phyloP scores from a whole-genome alignment of 2,888 invertebrate species.

The Camptogramma bilineatum region DNA sequence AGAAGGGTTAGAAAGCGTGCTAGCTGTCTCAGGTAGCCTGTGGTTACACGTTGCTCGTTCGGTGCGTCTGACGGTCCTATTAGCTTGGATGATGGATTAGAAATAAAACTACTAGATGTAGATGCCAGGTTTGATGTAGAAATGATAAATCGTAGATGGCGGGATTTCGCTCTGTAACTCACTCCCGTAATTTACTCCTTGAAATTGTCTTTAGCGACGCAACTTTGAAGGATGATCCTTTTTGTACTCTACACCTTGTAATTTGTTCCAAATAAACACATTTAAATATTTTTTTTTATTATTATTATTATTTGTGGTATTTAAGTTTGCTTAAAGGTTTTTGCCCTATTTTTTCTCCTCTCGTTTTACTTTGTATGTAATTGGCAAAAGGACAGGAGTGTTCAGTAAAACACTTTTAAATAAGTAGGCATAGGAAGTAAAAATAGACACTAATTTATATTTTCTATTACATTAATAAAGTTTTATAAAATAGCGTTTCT shows the following conservation, averaged over 20 bases:
- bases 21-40: constrained; percentile 14
- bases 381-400: too few relatives aligned
- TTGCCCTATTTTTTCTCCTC: too few relatives aligned
- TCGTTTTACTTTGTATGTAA: too few relatives aligned
- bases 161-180: constrained; percentile 20
- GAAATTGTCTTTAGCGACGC: neutral
- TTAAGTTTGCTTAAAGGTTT: too few relatives aligned
- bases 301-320: neutral
- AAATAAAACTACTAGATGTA: constrained; percentile 41
- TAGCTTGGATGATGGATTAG: constrained; percentile 47
- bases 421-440: too few relatives aligned
- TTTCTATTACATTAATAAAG: too few relatives aligned
- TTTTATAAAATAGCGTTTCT: too few relatives aligned
- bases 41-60: constrained; percentile 37
- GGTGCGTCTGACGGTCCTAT: constrained; percentile 45
- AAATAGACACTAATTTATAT: too few relatives aligned
- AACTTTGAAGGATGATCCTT: neutral
- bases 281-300: neutral
- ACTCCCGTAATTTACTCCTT: constrained; percentile 22
- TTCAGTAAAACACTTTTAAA: too few relatives aligned
- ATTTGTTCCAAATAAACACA: too few relatives aligned
- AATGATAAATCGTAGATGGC: constrained; percentile 30
- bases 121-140: constrained; percentile 29
- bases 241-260: neutral
- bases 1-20: constrained; percentile 10